Evolutionary conservation across 2,888 invertebrate genomes (phyloP).

Genomic region (Euphydryas editha): DNA sequence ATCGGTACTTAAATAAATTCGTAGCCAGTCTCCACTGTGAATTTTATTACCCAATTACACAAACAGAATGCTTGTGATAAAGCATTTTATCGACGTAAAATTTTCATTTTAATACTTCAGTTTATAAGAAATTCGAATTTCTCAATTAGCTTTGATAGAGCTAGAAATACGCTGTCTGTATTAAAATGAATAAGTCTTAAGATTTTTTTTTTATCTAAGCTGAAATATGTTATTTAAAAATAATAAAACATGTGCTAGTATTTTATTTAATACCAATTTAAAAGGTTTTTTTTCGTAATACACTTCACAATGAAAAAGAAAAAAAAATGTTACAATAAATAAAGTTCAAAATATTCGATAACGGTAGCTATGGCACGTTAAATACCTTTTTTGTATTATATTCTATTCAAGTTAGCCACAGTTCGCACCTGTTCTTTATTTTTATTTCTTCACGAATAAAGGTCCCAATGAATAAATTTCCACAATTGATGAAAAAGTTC

Average conservation of each 20-base stretch:
- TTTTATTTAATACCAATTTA: no score
- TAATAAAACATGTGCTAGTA: no score
- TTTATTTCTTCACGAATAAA: slow-evolving; percentile 24
- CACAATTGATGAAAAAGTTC: slow-evolving; percentile 18
- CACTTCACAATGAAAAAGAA: not conserved
- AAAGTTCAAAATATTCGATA: no score
- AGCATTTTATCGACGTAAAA: slow-evolving; percentile 2
- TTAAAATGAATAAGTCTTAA: not conserved
- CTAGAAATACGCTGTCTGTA: not conserved
- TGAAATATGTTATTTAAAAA: no score
- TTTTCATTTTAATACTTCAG: not conserved
- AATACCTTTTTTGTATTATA: slow-evolving; percentile 8
- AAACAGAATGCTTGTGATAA: not conserved
- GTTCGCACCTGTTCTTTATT: slow-evolving; percentile 24
- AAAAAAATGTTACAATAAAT: no score
- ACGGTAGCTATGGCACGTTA: not conserved
- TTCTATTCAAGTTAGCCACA: slow-evolving; percentile 9
- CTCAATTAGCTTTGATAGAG: not conserved
- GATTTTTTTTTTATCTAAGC: no score
- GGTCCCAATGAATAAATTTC: slow-evolving; percentile 35
- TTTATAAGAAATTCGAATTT: not conserved
- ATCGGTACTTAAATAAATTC: not conserved
- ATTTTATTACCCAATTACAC: not conserved
- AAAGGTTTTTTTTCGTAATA: no score
- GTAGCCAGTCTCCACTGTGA: not conserved